Evolutionary conservation across 2,113 vertebrate genomes (phyloP), one percentile per base, ranked within the genome.

Genomic region (Barbus barbus): DNA sequence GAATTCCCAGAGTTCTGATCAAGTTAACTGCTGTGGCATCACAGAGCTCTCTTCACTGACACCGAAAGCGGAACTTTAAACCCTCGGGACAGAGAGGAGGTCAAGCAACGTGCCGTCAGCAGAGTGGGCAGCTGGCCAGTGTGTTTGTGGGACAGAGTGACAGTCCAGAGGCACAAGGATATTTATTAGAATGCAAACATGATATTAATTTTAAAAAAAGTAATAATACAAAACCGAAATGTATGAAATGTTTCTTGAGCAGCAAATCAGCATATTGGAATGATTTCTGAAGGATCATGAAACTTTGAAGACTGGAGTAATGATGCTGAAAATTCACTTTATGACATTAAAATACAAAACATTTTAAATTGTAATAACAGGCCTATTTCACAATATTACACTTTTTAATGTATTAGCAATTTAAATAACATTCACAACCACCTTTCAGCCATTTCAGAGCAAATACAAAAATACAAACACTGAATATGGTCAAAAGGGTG

Each of bases 131-230:
- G 14, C 14, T 33, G 63, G 63, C 63, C 63, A 65, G 63, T 33
- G 63, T 65, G 16, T 53, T 75, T 81, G 46, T 6, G n/a, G 24
- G 67, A 80, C 73, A 73, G 31, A 44, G 56, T 38, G 79, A 84
- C 88, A 85, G 63, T n/a, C n/a, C n/a, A n/a, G n/a, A n/a, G n/a
- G 13, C 63, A 78, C 63, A 26, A 73, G 85, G 74, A 88, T 87
- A 86, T 89, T n/a, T n/a, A n/a, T n/a, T n/a, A n/a, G n/a, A n/a
- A n/a, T n/a, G n/a, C n/a, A n/a, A n/a, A n/a, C n/a, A n/a, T n/a
- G n/a, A n/a, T n/a, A n/a, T n/a, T n/a, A n/a, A n/a, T n/a, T n/a
- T n/a, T n/a, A n/a, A n/a, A n/a, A n/a, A n/a, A n/a, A n/a, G n/a
- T n/a, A n/a, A n/a, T n/a, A n/a, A n/a, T n/a, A n/a, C n/a, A n/a